A percentile compares a stretch with the other conserved stretches of the same genome.
Evolutionary conservation across 2,888 invertebrate genomes (phyloP).

Genomic region (Cryptus armator): DNA sequence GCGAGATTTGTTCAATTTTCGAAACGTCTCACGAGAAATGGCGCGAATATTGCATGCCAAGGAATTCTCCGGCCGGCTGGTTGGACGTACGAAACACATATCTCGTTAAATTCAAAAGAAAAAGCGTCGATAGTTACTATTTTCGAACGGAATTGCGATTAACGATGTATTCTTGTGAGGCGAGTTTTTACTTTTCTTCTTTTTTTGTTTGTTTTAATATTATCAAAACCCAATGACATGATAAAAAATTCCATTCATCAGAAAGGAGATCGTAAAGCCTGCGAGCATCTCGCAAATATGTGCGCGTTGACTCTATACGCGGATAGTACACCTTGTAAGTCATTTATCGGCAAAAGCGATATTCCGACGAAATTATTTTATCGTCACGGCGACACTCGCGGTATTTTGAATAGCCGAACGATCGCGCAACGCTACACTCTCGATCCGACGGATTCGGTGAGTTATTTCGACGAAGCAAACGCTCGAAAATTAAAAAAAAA

Average conservation of each 20-base stretch:
- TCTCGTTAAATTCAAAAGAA: constrained; percentile 80
- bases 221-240: constrained; percentile 3
- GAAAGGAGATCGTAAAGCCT: constrained; percentile 86
- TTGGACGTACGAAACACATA: constrained; percentile 81
- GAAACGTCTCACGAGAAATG: constrained; percentile 78
- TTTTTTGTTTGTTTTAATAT: not conserved
- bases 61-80: constrained; percentile 78
- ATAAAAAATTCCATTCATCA: constrained; percentile 68
- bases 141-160: constrained; percentile 83
- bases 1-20: constrained; percentile 82
- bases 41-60: constrained; percentile 82
- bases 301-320: constrained; percentile 88
- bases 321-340: constrained; percentile 80
- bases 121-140: constrained; percentile 82
- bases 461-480: constrained; percentile 42
- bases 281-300: constrained; percentile 89
- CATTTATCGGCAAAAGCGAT: constrained; percentile 72
- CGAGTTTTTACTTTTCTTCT: constrained; percentile 68
- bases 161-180: constrained; percentile 85
- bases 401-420: constrained; percentile 83
- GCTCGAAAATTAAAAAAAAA: not conserved
- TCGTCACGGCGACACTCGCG: constrained; percentile 85
- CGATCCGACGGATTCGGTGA: constrained; percentile 83
- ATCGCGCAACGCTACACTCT: constrained; percentile 85
- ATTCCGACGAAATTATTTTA: constrained; percentile 85